These are phyloP conservation scores for Colossoma macropomum DNA, from an alignment of 2,113 vertebrate species.

Conservation along the genomic window DNA sequence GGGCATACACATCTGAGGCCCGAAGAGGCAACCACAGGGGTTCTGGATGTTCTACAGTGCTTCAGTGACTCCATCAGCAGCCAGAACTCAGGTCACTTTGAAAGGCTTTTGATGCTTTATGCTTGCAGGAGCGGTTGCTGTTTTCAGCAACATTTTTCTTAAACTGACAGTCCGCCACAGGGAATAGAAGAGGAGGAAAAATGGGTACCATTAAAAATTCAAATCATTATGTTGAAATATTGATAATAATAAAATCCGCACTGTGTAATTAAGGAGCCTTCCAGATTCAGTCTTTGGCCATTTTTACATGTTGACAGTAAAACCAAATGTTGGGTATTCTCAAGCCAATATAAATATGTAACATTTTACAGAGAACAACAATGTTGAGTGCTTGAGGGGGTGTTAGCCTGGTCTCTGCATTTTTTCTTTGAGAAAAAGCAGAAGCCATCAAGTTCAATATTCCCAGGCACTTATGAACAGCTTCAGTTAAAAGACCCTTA, in stretches of 20 bases:
- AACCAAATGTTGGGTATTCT: neutral
- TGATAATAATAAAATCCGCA: conserved; percentile 25
- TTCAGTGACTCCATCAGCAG: conserved; percentile 39
- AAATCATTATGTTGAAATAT: conserved; percentile 43
- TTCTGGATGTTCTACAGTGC: conserved; percentile 19
- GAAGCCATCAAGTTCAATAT: neutral
- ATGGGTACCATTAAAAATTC: conserved; percentile 46
- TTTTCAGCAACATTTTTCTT: conserved; percentile 49
- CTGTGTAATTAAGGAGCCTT: conserved; percentile 22
- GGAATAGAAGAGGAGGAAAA: conserved; percentile 26
- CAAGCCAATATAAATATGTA: conserved; percentile 13
- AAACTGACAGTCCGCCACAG: conserved; percentile 32
- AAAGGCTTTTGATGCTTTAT: conserved; percentile 42
- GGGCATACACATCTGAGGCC: conserved; percentile 35
- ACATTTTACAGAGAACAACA: neutral
- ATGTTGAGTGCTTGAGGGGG: neutral
- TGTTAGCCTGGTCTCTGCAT: neutral
- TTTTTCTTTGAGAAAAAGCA: neutral
- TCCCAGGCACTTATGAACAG: neutral
- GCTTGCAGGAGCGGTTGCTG: conserved; percentile 39
- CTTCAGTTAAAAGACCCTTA: neutral
- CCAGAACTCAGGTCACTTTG: conserved; percentile 42
- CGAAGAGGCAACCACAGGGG: conserved; percentile 29
- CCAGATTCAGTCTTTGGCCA: neutral
- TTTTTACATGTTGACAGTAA: conserved; percentile 6